Base-by-base conservation (phyloP, 2,113 vertebrate genomes). In the Gadus chalcogrammus region DNA sequence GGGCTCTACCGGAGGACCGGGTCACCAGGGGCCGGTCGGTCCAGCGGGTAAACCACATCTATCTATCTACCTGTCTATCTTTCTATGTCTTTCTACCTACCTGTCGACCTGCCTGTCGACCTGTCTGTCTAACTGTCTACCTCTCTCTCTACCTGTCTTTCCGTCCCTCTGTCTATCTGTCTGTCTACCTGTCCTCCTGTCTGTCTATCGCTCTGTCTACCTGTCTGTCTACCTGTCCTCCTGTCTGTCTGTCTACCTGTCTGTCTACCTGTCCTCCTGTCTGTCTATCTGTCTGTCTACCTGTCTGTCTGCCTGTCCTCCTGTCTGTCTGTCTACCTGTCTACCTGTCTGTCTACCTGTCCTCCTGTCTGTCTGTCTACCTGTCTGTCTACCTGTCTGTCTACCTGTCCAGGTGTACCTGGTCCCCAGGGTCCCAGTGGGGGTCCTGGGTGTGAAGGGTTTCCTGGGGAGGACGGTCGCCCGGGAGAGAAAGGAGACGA, bases 341-440 rank as follows among this genome's bases (percentile, higher is more conserved):
- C 62, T 17, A 8, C 15, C 5, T 64, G 7, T 12, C 60, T 61
- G 3, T 22, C 20, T n/a, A n/a, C n/a, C n/a, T 24, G 18, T 61
- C 59, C 18, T 3, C 0, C 59, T 16, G 7, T 7, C 31, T 35
- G 4, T 35, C 28, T 31, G 6, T 7, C 6, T 31, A 31, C 31
- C 31, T 35, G 6, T 35, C 31, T 35, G 28, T 31, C 3, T 31
- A 31, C 28, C 28, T 67, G 16, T 28, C 15, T 61, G 24, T 69
- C 42, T 24, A 5, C 4, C 31, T 35, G 60, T 73, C 71, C 58
- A 92, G 90, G 90, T 73, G 85, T 88, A 22, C 16, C 59, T 0
- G 91, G 90, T n/a, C 89, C 91, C 3, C 31, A 62, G 9, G 92
- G 92, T 61, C 72, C 79, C 0, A 71, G 72, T 68, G 92, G 92